phyloP scores from a whole-genome alignment of 37 sponge, comb jelly and placozoan genomes.

The Axinella damicornis region DNA sequence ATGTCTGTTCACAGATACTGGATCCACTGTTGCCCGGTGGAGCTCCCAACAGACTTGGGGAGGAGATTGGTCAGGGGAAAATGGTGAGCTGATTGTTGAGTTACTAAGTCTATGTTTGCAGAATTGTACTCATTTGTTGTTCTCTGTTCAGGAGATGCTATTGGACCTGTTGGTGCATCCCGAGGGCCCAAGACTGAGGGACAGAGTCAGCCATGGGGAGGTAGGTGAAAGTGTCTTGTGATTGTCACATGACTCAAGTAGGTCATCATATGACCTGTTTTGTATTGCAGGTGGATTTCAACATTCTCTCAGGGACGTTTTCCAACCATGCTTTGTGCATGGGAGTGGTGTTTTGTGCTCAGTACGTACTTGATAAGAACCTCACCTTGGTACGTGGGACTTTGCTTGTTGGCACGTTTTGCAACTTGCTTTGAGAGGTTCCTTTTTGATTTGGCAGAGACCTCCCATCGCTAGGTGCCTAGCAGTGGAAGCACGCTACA shows the following conservation, averaged over 20 bases:
- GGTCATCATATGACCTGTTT: not conserved
- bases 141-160: conserved; percentile 78
- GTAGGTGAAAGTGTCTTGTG: conserved; percentile 38
- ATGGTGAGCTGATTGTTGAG: conserved; percentile 34
- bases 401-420: not conserved
- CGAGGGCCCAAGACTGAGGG: conserved; percentile 85
- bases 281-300: conserved; percentile 41
- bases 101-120: not conserved
- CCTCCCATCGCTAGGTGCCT: conserved; percentile 5
- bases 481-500: conserved; percentile 25
- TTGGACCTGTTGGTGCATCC: conserved; percentile 87
- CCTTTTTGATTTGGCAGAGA: not conserved
- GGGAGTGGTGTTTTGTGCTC: conserved; percentile 33
- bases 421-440: too few species aligned
- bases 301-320: conserved; percentile 7
- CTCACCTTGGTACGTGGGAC: too few species aligned
- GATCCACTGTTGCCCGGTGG: conserved; percentile 30
- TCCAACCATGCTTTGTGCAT: conserved; percentile 62
- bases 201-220: conserved; percentile 93
- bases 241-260: not conserved
- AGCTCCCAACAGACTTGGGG: conserved; percentile 22
- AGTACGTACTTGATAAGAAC: conserved; percentile 18
- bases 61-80: conserved; percentile 47
- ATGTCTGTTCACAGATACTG: conserved; percentile 32
- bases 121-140: not conserved